Base-by-base conservation (phyloP, 2,888 invertebrate genomes). In the Agrotis segetum region DNA sequence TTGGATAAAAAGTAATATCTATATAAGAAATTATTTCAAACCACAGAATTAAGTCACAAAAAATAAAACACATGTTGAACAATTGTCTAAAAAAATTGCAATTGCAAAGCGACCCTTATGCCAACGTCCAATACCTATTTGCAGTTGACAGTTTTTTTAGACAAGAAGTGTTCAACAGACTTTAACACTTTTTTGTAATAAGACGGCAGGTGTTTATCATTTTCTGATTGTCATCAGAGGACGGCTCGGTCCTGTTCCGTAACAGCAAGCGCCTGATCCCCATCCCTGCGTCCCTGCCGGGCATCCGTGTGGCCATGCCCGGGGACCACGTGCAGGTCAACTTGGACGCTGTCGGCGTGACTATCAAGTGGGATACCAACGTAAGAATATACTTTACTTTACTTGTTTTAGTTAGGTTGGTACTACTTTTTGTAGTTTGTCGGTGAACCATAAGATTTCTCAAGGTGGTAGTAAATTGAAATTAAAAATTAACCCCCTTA, bases 361-460 rank as follows among this genome's bases (percentile, higher is more conserved):
- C 97, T 46, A 85, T 99, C 66, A 97, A 97, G 79, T 99, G 99
- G 99, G 98, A 99, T 88, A 97, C 97, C 11, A 94, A 97, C 88
- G 97, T 97, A 88, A 92, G 93, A 21, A 59, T 46, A 0, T n/a
- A 44, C 17, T 34, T 68, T 17, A 50, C 68, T 76, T 46, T 76
- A 16, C 5, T 75, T 16, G 53, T 76, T 7, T 7, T 67, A 1
- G 1, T 67, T 56, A 76, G 68, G 16, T n/a, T 67, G 3, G 9
- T 55, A 3, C 2, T 75, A 9, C n/a, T 55, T 3, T 24, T 16
- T 21, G 29, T 9, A 6, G 29, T 29, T 29, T 71, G 49, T 17
- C 13, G 19, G 1, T 74, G 19, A 53, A 7, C n/a, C 17, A n/a
- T 56, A 6, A n/a, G 2, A 40, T 40, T 40, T 40, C 11, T 40